Conservation (phyloP, 2,888 invertebrate genomes). For the Drosophila villosipedis region DNA sequence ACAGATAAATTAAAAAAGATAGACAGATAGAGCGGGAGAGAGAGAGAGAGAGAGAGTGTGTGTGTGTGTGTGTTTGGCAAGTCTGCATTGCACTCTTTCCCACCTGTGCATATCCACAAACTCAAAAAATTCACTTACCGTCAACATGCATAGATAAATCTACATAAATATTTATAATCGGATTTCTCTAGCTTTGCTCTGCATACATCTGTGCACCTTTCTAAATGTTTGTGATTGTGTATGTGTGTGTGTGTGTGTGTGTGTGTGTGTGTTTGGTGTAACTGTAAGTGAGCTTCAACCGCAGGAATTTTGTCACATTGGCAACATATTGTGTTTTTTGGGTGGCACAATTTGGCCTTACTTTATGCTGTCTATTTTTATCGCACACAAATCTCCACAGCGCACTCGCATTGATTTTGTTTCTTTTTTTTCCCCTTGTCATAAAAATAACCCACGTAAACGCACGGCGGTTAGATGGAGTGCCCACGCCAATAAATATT, state of each 20-base stretch:
- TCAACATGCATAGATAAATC: constrained; percentile 4
- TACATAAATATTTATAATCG: constrained; percentile 48
- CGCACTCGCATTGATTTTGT: constrained; percentile 60
- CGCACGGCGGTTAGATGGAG: constrained; percentile 18
- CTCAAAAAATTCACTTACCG: constrained; percentile 23
- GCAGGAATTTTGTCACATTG: constrained; percentile 44
- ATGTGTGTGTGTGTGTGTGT: background rate
- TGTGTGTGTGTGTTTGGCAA: constrained; percentile 8
- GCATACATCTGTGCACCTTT: constrained; percentile 32
- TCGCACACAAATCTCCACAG: constrained; percentile 50
- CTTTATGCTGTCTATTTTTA: constrained; percentile 53
- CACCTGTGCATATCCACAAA: constrained; percentile 24
- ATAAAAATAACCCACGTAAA: constrained; percentile 49
- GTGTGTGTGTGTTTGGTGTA: constrained; percentile 22
- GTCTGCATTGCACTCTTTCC: background rate
- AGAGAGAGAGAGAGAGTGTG: constrained; percentile 1
- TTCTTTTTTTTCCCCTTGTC: constrained; percentile 40
- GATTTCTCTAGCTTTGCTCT: constrained; percentile 49
- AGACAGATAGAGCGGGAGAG: background rate
- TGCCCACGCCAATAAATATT: constrained; percentile 1
- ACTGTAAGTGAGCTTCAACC: constrained; percentile 65
- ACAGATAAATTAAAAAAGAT: background rate
- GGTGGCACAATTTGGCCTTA: constrained; percentile 36
- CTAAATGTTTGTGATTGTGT: constrained; percentile 11
- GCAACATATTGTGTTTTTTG: constrained; percentile 64